Conservation (phyloP, 2,797 vertebrate species). For the Fundulus diaphanus region DNA sequence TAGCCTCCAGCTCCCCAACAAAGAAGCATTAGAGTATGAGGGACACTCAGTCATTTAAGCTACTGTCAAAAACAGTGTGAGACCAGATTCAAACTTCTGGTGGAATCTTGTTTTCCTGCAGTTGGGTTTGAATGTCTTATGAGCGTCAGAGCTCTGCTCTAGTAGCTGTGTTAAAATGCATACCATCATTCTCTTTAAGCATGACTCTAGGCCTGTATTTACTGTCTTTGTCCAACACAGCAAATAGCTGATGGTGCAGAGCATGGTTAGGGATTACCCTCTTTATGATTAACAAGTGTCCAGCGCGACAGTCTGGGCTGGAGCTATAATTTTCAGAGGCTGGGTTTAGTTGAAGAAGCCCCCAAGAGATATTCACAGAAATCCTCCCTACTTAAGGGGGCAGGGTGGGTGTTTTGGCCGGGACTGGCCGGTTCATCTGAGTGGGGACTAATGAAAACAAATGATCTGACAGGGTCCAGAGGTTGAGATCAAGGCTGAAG, state of each 20-base stretch:
- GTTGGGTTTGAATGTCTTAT: conserved; percentile 9
- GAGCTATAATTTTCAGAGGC: conserved; percentile 42
- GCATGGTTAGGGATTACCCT: conserved; percentile 44
- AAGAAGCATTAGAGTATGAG: conserved; percentile 40
- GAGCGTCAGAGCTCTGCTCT: conserved; percentile 18
- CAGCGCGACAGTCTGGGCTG: conserved; percentile 46
- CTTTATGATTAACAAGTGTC: conserved; percentile 73
- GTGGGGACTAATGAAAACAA: conserved; percentile 83
- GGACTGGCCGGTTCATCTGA: conserved; percentile 65
- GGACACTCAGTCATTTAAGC: conserved; percentile 46
- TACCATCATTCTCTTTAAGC: conserved; percentile 12
- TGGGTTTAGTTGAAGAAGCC: conserved; percentile 33
- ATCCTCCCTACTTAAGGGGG: conserved; percentile 39
- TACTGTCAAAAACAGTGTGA: conserved; percentile 50
- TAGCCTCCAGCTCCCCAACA: conserved; percentile 61
- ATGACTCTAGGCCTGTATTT: conserved; percentile 26
- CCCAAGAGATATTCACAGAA: conserved; percentile 64
- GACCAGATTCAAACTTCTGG: conserved; percentile 24
- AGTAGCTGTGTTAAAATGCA: conserved; percentile 10
- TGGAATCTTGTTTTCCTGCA: conserved; percentile 9
- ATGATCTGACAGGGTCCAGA: conserved; percentile 78
- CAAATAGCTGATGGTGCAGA: conserved; percentile 31
- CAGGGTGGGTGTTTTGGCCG: conserved; percentile 53
- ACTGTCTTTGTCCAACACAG: conserved; percentile 30
- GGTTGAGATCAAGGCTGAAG: conserved; percentile 81